These are phyloP conservation scores for Pachliopta kotzebuea DNA, from an alignment of 2,888 invertebrate species.

Conservation along the genomic window DNA sequence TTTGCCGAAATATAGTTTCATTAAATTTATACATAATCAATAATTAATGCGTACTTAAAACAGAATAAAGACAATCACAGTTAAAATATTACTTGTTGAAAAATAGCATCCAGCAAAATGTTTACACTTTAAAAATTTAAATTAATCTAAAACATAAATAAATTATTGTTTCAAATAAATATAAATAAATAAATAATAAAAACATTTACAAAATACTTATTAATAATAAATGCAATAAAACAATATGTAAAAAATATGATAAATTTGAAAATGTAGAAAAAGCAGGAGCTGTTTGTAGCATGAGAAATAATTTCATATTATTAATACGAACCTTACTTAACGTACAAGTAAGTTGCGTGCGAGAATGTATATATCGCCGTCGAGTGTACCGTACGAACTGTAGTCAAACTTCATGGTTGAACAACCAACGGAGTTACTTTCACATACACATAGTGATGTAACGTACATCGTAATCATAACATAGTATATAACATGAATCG, in stretches of 20 bases:
- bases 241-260: background rate
- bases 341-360: background rate
- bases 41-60: background rate
- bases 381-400: constrained; percentile 7
- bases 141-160: no score
- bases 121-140: no score
- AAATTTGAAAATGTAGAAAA: background rate
- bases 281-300: no score
- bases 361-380: background rate
- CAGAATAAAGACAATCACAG: no score
- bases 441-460: constrained; percentile 6
- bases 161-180: background rate
- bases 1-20: background rate
- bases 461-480: background rate
- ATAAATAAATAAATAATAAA: background rate
- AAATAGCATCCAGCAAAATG: no score
- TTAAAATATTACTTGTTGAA: no score
- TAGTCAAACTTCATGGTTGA: constrained; percentile 10
- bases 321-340: background rate
- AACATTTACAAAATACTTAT: background rate
- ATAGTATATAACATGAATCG: background rate
- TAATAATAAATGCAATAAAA: constrained; percentile 1
- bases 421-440: constrained; percentile 10
- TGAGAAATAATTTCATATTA: background rate
- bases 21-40: background rate